A percentile compares a stretch with the other conserved stretches of the same genome.
phyloP scores from a whole-genome alignment of 2,888 invertebrate genomes.

The Zeuzera pyrina region DNA sequence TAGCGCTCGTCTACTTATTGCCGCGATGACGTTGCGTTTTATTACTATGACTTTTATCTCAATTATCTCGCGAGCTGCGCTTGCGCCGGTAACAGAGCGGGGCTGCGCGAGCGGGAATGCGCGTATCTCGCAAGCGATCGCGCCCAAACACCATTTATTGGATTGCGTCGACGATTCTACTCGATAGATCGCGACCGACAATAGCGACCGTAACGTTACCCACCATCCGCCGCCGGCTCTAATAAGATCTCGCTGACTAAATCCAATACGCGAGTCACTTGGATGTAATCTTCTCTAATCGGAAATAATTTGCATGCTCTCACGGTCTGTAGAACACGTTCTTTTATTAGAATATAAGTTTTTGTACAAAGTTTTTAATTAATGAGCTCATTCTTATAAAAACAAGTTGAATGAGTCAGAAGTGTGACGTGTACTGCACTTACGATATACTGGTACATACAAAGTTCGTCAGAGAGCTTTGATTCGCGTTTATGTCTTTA shows the following conservation, averaged over 20 bases:
- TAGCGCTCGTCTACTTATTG: slow-evolving; percentile 9
- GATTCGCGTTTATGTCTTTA: no score
- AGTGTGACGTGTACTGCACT: no score
- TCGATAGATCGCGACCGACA: slow-evolving; percentile 8
- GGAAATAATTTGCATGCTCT: slow-evolving; percentile 6
- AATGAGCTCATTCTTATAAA: no score
- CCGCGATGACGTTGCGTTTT: slow-evolving; percentile 18
- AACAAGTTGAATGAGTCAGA: no score
- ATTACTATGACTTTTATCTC: slow-evolving; percentile 16
- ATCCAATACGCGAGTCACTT: neutral
- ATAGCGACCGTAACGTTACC: slow-evolving; percentile 4
- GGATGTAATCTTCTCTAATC: slow-evolving; percentile 4
- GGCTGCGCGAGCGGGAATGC: neutral
- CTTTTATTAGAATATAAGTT: no score
- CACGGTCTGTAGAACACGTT: no score
- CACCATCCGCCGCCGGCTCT: slow-evolving; percentile 2
- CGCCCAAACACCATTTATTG: slow-evolving; percentile 4
- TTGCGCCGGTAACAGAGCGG: neutral
- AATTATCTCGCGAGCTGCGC: slow-evolving; percentile 8
- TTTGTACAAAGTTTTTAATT: no score
- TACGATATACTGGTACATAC: no score
- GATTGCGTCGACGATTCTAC: slow-evolving; percentile 9
- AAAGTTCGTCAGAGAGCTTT: no score
- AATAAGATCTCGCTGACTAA: slow-evolving; percentile 2
- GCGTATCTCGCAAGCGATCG: neutral